These are phyloP conservation scores for Corythornis leucogaster DNA, from an alignment of 2,797 vertebrate species.

Conservation along the genomic window DNA sequence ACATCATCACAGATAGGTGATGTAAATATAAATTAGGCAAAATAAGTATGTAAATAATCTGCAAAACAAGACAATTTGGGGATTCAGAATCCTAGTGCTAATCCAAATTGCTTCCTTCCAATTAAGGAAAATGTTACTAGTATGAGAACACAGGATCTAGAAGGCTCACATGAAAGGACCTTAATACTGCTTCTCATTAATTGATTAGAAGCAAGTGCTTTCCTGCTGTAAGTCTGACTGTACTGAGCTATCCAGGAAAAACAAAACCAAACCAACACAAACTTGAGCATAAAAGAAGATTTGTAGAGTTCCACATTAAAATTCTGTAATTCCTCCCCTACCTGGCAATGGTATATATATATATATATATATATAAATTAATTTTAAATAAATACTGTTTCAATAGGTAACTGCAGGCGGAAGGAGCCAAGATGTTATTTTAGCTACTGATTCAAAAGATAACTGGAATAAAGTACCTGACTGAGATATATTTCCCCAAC, in stretches of 20 bases:
- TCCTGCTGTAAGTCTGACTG: background rate
- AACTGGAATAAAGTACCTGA: background rate
- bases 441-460: background rate
- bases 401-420: background rate
- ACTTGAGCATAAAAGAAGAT: background rate
- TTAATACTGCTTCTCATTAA: background rate
- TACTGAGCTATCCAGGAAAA: background rate
- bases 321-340: background rate
- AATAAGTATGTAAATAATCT: background rate
- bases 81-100: background rate
- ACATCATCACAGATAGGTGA: background rate
- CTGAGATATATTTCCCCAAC: background rate
- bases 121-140: background rate
- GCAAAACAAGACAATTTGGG: background rate
- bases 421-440: background rate
- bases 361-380: too few species aligned
- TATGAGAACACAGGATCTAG: background rate
- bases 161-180: background rate
- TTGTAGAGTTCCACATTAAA: background rate
- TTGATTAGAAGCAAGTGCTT: background rate
- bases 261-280: background rate
- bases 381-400: background rate
- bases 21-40: too few species aligned
- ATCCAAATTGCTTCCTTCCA: background rate
- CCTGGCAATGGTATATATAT: too few species aligned